These are phyloP conservation scores for Chiloscyllium punctatum DNA, from an alignment of 2,797 vertebrate species.

Conservation along the genomic window DNA sequence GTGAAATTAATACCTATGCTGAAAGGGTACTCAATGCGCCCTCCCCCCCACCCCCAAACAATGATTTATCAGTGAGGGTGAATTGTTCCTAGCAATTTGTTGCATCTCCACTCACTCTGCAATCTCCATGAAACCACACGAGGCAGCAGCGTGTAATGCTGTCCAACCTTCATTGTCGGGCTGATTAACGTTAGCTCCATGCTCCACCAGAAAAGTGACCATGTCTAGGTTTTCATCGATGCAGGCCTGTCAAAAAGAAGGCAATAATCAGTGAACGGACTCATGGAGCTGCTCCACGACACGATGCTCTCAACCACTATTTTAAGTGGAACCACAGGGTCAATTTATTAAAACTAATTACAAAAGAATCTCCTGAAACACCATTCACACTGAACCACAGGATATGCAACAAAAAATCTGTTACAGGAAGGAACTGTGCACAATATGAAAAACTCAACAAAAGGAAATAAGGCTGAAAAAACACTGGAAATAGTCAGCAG, in stretches of 20 bases:
- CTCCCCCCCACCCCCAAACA: no score
- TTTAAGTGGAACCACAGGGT: background rate
- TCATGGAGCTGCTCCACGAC: background rate
- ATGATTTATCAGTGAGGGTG: background rate
- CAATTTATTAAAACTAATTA: background rate
- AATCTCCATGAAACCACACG: slow-evolving; percentile 39
- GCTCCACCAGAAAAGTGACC: slow-evolving; percentile 40
- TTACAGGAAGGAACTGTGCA: background rate
- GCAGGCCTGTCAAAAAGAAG: slow-evolving; percentile 37
- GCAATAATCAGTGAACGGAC: background rate
- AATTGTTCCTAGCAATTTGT: background rate
- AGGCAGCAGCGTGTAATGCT: slow-evolving; percentile 35
- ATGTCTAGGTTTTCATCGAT: slow-evolving; percentile 39
- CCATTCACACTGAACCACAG: background rate
- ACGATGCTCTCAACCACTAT: background rate
- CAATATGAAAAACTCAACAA: background rate
- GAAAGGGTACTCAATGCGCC: background rate
- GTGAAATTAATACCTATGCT: background rate
- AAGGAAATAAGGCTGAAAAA: background rate
- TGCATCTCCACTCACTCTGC: slow-evolving; percentile 34
- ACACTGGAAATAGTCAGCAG: background rate
- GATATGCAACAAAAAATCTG: background rate
- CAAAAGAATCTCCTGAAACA: background rate
- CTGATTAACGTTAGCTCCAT: slow-evolving; percentile 37
- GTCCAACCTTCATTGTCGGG: slow-evolving; percentile 40